Percentiles rank a stretch among this genome's conserved stretches.
Conservation (phyloP, 2,797 vertebrate genomes). For the Microchirus variegatus region DNA sequence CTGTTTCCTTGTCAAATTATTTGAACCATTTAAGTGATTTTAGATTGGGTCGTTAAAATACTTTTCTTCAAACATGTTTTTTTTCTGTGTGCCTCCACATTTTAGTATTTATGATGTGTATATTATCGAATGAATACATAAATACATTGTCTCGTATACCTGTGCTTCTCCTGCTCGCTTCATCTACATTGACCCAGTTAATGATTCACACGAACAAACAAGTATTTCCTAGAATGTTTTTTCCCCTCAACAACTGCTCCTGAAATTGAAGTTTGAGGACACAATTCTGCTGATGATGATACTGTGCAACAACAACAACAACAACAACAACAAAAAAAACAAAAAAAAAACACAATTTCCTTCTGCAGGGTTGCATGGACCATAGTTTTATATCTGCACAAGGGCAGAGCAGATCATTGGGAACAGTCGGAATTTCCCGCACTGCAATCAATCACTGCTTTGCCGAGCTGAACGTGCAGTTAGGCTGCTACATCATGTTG, state of each 20-base stretch:
- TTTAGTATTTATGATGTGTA: background rate
- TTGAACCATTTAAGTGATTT: too few species aligned
- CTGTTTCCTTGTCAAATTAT: too few species aligned
- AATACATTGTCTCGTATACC: background rate
- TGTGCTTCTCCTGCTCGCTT: background rate
- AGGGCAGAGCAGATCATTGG: too few species aligned
- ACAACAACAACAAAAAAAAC: too few species aligned
- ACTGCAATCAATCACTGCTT: background rate
- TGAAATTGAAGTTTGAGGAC: slow-evolving; percentile 1
- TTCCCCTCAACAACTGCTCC: background rate
- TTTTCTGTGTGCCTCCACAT: too few species aligned
- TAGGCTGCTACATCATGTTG: background rate
- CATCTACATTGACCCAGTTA: slow-evolving; percentile 17
- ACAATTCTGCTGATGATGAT: background rate
- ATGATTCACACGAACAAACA: slow-evolving; percentile 20
- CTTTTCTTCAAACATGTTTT: too few species aligned
- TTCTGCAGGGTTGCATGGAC: background rate
- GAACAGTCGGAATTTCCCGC: background rate
- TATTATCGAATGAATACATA: background rate
- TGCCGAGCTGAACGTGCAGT: background rate
- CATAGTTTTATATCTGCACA: too few species aligned
- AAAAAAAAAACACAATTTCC: too few species aligned
- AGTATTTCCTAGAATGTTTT: slow-evolving; percentile 14
- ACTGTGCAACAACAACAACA: slow-evolving; percentile 2
- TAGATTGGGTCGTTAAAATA: too few species aligned